Base-by-base conservation (phyloP, 2,113 vertebrate species). In the Pagrus major region DNA sequence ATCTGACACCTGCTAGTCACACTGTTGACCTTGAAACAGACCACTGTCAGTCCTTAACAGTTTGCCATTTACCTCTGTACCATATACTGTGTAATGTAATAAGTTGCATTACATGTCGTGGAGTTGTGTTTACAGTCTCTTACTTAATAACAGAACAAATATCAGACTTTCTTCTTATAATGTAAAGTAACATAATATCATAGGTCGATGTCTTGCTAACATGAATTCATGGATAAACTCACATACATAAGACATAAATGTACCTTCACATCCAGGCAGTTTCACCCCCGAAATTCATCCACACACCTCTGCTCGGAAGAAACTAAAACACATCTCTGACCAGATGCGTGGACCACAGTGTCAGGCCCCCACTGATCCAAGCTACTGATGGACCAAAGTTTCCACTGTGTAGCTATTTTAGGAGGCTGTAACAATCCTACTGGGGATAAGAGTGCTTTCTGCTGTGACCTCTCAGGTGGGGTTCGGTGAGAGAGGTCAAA, bases 391-490 rank as follows among this genome's bases (percentile, higher is more conserved):
- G 56, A 42, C 78, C 35, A 58, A 69, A 71, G 52, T 87, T 92
- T 91, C 86, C 87, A 89, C 71, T 44, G 67, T 80, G 74, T 27
- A n/a, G 83, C 90, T 92, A 92, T 93, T 93, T 92, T 73, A 71
- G 79, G 92, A 87, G 87, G 58, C 67, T 76, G 23, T 59, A 72
- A 69, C 41, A 54, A 69, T 76, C 59, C 89, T 7, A 29, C 27
- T 18, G 86, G 86, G 90, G 77, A 78, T 77, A 44, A 59, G 3
- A 44, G 23, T 37, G 37, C 72, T 90, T 89, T 87, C 75, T 80
- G 84, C 39, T 71, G 14, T 84, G 85, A 84, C 88, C 87, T 86
- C 79, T 49, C 64, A 74, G 56, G 37, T 64, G 39, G 33, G 9
- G 51, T 60, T 84, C 59, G 16, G 54, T 23, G 9, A 65, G 49